phyloP scores from a whole-genome alignment of 2,113 vertebrate genomes.

The Coreoperca whiteheadi region DNA sequence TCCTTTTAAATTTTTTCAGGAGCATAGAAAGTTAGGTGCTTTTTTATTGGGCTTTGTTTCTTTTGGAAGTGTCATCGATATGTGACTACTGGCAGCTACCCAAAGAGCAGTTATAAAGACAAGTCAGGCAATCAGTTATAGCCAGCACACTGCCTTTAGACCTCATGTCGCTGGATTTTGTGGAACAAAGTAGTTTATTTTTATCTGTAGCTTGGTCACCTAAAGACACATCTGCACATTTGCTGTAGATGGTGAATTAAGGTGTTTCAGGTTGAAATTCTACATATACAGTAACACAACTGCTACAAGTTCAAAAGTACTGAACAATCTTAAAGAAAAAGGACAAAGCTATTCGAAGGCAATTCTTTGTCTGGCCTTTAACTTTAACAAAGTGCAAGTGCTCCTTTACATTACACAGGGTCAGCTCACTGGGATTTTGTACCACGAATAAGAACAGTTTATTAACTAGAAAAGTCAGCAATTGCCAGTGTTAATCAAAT shows the following conservation, averaged over 20 bases:
- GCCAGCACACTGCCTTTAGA: not conserved
- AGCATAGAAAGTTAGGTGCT: not conserved
- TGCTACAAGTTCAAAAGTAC: not conserved
- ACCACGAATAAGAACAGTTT: slow-evolving; percentile 14
- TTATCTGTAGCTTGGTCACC: not conserved
- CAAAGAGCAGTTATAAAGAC: slow-evolving; percentile 10
- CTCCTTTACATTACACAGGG: not conserved
- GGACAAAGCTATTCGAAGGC: not conserved
- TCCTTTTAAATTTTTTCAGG: not conserved
- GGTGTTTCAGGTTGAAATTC: not conserved
- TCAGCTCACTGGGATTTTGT: slow-evolving; percentile 5
- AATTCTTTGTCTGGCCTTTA: not conserved
- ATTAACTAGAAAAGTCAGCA: slow-evolving; percentile 16
- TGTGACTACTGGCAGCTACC: slow-evolving; percentile 22
- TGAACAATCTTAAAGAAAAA: not conserved
- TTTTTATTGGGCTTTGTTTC: not conserved
- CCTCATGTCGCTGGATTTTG: not conserved
- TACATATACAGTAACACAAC: not conserved
- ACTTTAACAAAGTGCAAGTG: not conserved
- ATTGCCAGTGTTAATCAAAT: not conserved
- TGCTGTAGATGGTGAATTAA: not conserved
- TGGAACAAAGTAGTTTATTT: not conserved
- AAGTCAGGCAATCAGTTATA: slow-evolving; percentile 16
- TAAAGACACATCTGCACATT: not conserved
- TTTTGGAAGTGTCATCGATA: slow-evolving; percentile 7